A percentile compares a stretch with the other conserved stretches of the same genome.
Conservation (phyloP, 2,888 invertebrate genomes). For the Melanostoma mellinum region DNA sequence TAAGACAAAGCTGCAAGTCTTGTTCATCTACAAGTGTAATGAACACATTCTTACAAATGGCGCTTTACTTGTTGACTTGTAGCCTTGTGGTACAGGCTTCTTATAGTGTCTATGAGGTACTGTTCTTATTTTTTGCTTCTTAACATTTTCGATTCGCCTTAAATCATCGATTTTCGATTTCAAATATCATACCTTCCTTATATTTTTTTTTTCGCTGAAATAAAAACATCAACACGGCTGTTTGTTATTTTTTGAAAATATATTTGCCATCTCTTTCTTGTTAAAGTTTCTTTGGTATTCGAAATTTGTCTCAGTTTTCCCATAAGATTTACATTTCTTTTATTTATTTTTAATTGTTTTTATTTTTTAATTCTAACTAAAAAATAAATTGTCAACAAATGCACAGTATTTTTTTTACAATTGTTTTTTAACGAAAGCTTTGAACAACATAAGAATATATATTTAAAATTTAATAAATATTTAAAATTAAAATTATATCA, state of each 20-base stretch:
- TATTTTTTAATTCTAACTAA: constrained; percentile 44
- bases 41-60: too few relatives aligned
- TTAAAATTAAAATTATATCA: constrained; percentile 65
- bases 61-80: too few relatives aligned
- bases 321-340: constrained; percentile 71
- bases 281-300: constrained; percentile 65
- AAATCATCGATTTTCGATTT: constrained; percentile 9
- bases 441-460: constrained; percentile 44
- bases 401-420: constrained; percentile 44
- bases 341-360: constrained; percentile 41
- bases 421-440: constrained; percentile 42
- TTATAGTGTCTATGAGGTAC: too few relatives aligned
- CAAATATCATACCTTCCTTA: not conserved
- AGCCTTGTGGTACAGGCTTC: too few relatives aligned
- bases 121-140: too few relatives aligned
- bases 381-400: constrained; percentile 62
- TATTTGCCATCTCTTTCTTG: constrained; percentile 72
- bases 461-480: constrained; percentile 32
- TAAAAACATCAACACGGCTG: constrained; percentile 41
- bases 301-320: constrained; percentile 47
- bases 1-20: too few relatives aligned
- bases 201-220: not conserved
- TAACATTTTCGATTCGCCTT: too few relatives aligned
- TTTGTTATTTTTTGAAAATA: constrained; percentile 71
- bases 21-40: too few relatives aligned